Evolutionary conservation across 2,113 vertebrate species (phyloP), one percentile per base, ranked within the genome.

Genomic region (Eulacestoma nigropectus): DNA sequence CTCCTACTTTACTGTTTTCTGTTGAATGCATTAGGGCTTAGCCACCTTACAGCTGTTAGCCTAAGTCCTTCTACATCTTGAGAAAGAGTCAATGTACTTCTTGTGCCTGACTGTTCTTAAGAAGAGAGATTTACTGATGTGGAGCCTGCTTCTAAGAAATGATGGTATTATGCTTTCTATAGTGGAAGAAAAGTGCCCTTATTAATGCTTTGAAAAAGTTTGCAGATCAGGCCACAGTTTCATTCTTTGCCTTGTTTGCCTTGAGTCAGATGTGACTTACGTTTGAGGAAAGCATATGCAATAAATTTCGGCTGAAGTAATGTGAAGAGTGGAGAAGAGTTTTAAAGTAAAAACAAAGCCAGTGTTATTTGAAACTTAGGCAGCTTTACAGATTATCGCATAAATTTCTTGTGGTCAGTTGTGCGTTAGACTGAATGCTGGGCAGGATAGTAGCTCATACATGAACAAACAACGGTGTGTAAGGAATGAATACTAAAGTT

Each of bases 261-360:
- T 84, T 32, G 41, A 33, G 50, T 89, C 65, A 64, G 37, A 49
- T 22, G 11, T 91, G 87, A 52, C 32, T 89, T 84, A 47, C 5
- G 25, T 52, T 86, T 56, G 20, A 65, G 49, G 41, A 33, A 79
- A 78, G 37, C 35, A 12, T 56, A 42, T 47, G 39, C 44, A 84
- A 86, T 84, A 92, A 65, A 80, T 84, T 95, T 90, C 88, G 96
- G 75, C 81, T 81, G 82, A 84, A 95, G 76, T 77, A 84, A 56
- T 79, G 37, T 35, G 20, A 87, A 60, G 50, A 47, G 46, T 68
- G 27, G 39, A 70, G 49, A 89, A 95, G 78, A 83, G 79, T 57
- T 97, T 92, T 95, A 49, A 94, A 96, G 46, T 91, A 18, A 65
- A 94, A 93, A 68, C 47, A 82, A 65, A 55, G 44, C 29, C 85